A percentile compares a stretch with the other conserved stretches of the same genome.
Evolutionary conservation across 1,140 invertebrate genomes (phyloP).

Genomic region (Drosophila sturtevanti): DNA sequence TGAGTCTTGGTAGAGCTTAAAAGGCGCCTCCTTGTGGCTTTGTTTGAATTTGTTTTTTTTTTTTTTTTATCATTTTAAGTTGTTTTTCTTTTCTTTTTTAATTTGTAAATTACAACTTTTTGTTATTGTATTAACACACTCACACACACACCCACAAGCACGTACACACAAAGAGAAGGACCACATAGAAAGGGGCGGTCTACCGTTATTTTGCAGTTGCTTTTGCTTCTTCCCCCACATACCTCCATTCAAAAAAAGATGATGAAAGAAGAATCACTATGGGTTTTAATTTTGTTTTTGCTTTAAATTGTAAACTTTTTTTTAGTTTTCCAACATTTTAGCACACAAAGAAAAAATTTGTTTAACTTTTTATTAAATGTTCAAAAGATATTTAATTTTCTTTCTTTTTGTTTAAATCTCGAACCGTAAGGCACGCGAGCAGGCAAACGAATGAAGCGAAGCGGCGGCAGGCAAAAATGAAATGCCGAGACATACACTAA

Average conservation of each 20-base stretch:
- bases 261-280: not conserved
- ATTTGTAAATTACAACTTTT: slow-evolving; percentile 34
- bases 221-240: not conserved
- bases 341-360: slow-evolving; percentile 16
- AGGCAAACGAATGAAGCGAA: slow-evolving; percentile 77
- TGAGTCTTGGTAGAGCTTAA: slow-evolving; percentile 4
- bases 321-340: not conserved
- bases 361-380: slow-evolving; percentile 19
- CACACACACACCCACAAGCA: slow-evolving; percentile 1
- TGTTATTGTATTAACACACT: slow-evolving; percentile 32
- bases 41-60: slow-evolving; percentile 9
- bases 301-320: not conserved
- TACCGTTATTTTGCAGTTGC: not conserved
- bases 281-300: not conserved
- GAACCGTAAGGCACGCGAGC: slow-evolving; percentile 74
- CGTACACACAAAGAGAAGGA: not conserved
- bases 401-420: slow-evolving; percentile 56
- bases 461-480: slow-evolving; percentile 70
- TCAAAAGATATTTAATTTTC: slow-evolving; percentile 17
- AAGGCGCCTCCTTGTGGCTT: slow-evolving; percentile 8
- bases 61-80: too few species aligned
- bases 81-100: slow-evolving; percentile 28
- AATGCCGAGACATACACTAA: slow-evolving; percentile 57
- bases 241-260: slow-evolving; percentile 2
- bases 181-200: not conserved